Evolutionary conservation across 2,113 vertebrate genomes (phyloP).

Genomic region (Raja brachyura): DNA sequence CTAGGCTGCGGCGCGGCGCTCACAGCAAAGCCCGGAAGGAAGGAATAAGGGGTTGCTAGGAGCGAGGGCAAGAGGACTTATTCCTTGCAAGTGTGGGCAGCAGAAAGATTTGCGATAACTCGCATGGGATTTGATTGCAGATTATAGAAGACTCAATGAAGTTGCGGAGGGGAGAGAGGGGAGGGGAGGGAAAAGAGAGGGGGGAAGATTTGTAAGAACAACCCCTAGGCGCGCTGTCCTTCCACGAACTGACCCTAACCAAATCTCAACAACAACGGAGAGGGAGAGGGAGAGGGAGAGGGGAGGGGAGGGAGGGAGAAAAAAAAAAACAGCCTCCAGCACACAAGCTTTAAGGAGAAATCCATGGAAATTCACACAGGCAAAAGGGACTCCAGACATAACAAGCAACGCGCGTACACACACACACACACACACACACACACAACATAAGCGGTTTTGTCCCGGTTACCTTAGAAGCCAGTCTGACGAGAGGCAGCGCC

Average conservation of each 20-base stretch:
- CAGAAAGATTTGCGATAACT: not conserved
- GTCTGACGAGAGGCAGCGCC: constrained; percentile 27
- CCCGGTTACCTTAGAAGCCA: constrained; percentile 29
- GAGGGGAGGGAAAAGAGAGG: constrained; percentile 37
- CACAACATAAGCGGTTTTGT: not conserved
- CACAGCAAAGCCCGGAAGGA: not conserved
- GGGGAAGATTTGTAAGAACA: constrained; percentile 43
- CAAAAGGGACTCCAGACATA: not conserved
- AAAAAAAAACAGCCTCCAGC: constrained; percentile 42
- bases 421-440: constrained; percentile 27
- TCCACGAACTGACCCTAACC: constrained; percentile 29
- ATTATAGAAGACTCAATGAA: constrained; percentile 41
- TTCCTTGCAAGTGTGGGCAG: not conserved
- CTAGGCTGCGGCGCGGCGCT: not conserved
- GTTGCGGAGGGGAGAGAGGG: constrained; percentile 42
- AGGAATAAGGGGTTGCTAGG: not conserved
- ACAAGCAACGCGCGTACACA: constrained; percentile 11
- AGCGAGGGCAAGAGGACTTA: not conserved
- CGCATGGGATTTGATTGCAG: not conserved
- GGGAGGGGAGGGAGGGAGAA: constrained; percentile 38
- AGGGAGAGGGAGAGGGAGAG: constrained; percentile 24
- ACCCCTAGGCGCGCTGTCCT: constrained; percentile 39
- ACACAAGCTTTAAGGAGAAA: constrained; percentile 6
- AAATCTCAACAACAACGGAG: constrained; percentile 36
- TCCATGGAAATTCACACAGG: constrained; percentile 8